phyloP scores from a whole-genome alignment of 2,113 vertebrate species.

The Lycaon pictus region DNA sequence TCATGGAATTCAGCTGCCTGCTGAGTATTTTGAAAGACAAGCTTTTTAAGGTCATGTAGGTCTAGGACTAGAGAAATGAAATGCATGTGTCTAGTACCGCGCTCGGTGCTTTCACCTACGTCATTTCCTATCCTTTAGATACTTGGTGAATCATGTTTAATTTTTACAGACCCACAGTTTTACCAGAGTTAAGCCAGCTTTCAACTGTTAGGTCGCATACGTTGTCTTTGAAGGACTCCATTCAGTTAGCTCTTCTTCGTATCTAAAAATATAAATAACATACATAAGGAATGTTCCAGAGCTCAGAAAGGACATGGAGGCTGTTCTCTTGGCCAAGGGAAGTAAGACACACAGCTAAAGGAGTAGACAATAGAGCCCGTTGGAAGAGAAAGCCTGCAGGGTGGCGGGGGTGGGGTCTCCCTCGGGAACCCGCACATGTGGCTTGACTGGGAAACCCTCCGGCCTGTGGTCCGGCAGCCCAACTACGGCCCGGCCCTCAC shows the following conservation, averaged over 20 bases:
- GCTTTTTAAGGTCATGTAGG: not conserved
- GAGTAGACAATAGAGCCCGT: not conserved
- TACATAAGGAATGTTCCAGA: conserved; percentile 15
- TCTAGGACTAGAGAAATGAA: not conserved
- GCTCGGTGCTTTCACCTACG: not conserved
- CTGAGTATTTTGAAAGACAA: conserved; percentile 6
- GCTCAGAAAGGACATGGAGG: not conserved
- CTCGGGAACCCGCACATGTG: not conserved
- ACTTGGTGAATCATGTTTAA: not conserved
- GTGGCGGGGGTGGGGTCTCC: not conserved
- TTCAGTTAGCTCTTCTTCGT: conserved; percentile 44
- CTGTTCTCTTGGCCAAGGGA: not conserved
- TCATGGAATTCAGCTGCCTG: conserved; percentile 34
- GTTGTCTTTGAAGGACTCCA: not conserved
- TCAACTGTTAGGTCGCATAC: not conserved
- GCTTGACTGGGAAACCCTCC: conserved; percentile 51
- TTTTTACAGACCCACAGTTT: not conserved
- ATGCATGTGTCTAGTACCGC: not conserved
- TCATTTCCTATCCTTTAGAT: not conserved
- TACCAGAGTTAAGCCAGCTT: conserved; percentile 27
- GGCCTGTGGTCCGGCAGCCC: conserved; percentile 74
- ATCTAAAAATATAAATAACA: conserved; percentile 5
- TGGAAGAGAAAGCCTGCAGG: not conserved
- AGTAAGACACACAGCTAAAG: not conserved
- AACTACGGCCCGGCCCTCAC: conserved; percentile 79